Conservation (phyloP, 2,888 invertebrate species). For the Nipponacmea schrenckii region DNA sequence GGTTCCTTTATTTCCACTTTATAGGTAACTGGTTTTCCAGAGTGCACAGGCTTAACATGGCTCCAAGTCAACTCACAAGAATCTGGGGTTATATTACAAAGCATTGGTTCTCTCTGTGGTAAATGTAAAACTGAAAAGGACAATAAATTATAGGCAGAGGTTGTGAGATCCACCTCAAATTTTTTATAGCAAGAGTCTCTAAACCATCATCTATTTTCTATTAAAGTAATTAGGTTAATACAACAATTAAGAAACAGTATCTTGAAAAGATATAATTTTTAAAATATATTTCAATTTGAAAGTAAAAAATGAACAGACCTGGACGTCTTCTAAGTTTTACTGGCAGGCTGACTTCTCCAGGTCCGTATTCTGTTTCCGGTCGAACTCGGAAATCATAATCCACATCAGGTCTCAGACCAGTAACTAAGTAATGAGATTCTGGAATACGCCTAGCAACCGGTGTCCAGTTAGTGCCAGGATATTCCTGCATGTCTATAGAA, state of each 20-base stretch:
- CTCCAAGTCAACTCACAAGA: slow-evolving; percentile 93
- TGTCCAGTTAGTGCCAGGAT: slow-evolving; percentile 51
- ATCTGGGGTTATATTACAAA: slow-evolving; percentile 92
- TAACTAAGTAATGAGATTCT: slow-evolving; percentile 52
- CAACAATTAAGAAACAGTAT: too few relatives aligned
- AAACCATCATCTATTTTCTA: too few relatives aligned
- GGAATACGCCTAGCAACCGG: slow-evolving; percentile 72
- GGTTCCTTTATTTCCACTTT: slow-evolving; percentile 84
- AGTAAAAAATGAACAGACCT: slow-evolving; percentile 32
- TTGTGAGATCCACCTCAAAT: too few relatives aligned
- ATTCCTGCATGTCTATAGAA: slow-evolving; percentile 49
- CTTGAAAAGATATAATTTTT: too few relatives aligned
- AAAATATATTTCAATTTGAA: too few relatives aligned
- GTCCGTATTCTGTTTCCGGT: slow-evolving; percentile 94
- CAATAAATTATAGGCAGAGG: too few relatives aligned
- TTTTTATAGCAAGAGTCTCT: too few relatives aligned
- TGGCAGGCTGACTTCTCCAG: slow-evolving; percentile 91
- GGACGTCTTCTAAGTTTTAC: slow-evolving; percentile 47
- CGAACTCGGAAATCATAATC: slow-evolving; percentile 96
- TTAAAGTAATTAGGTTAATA: too few relatives aligned
- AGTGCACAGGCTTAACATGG: slow-evolving; percentile 65
- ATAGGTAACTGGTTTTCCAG: slow-evolving; percentile 82
- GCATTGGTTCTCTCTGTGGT: slow-evolving; percentile 82
- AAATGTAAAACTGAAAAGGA: slow-evolving; percentile 37
- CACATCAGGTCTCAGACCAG: slow-evolving; percentile 65